Evolutionary conservation across 2,888 invertebrate species (phyloP).

Genomic region (Tetragonula carbonaria): DNA sequence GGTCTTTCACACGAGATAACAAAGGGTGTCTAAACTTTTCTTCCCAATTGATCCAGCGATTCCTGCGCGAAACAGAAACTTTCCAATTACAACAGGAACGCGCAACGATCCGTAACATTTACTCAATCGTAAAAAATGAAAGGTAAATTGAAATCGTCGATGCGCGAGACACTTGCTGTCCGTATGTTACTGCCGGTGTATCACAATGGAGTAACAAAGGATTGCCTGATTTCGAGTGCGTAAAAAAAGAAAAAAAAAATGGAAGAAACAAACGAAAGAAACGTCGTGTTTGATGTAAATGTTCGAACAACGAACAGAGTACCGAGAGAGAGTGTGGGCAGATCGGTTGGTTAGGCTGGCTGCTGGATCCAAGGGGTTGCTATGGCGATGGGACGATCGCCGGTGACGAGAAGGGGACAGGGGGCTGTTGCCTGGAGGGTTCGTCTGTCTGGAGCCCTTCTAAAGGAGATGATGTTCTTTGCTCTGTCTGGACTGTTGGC

Average conservation of each 20-base stretch:
- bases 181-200: neutral
- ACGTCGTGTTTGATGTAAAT: constrained; percentile 56
- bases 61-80: neutral
- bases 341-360: constrained; percentile 69
- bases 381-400: constrained; percentile 77
- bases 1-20: neutral
- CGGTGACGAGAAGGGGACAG: constrained; percentile 58
- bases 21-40: neutral
- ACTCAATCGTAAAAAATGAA: neutral
- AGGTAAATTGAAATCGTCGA: constrained; percentile 21
- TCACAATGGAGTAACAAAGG: constrained; percentile 34
- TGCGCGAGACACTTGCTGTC: neutral
- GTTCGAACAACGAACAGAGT: constrained; percentile 53
- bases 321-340: constrained; percentile 46
- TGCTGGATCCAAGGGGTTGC: constrained; percentile 79
- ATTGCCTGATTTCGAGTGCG: constrained; percentile 34
- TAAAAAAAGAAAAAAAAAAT: neutral
- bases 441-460: constrained; percentile 79
- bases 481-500: constrained; percentile 44
- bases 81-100: neutral
- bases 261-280: neutral
- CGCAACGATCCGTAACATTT: neutral
- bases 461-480: constrained; percentile 76
- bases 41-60: neutral
- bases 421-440: constrained; percentile 71